These are phyloP conservation scores for Chunga burmeisteri DNA, from an alignment of 2,113 vertebrate species.

Conservation along the genomic window DNA sequence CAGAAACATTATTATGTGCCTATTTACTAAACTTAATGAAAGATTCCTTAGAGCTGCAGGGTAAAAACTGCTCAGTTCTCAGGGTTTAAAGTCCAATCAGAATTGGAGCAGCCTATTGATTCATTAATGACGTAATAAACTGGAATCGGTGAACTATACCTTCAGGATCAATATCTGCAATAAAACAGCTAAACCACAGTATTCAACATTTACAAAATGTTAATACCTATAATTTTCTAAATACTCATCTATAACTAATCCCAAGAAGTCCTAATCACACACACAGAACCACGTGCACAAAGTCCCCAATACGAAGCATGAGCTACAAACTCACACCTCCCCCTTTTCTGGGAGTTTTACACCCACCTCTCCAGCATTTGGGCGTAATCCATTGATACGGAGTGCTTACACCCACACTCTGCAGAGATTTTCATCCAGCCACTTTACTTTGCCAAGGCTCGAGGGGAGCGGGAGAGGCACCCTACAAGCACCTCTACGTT, in stretches of 20 bases:
- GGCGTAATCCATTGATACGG: not conserved
- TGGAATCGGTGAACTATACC: not conserved
- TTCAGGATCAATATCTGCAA: not conserved
- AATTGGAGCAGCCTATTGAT: not conserved
- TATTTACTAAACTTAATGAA: not conserved
- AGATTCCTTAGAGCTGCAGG: not conserved
- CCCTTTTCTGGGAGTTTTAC: not conserved
- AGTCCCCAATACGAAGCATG: fast-evolving
- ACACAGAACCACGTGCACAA: not conserved
- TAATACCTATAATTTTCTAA: not conserved
- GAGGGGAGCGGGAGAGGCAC: fast-evolving
- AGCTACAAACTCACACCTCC: not conserved
- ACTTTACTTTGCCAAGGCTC: not conserved
- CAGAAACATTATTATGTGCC: not conserved
- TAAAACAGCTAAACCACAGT: not conserved
- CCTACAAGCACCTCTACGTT: not conserved
- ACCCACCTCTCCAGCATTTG: not conserved
- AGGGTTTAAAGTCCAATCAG: not conserved
- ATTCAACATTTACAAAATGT: not conserved
- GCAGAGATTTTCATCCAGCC: not conserved
- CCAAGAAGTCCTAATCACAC: not conserved
- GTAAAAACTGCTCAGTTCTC: not conserved
- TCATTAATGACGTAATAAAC: not conserved
- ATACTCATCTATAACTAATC: not conserved
- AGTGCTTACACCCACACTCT: not conserved